Base-by-base conservation (phyloP, 2,888 invertebrate species). In the Perizoma flavofasciatum region DNA sequence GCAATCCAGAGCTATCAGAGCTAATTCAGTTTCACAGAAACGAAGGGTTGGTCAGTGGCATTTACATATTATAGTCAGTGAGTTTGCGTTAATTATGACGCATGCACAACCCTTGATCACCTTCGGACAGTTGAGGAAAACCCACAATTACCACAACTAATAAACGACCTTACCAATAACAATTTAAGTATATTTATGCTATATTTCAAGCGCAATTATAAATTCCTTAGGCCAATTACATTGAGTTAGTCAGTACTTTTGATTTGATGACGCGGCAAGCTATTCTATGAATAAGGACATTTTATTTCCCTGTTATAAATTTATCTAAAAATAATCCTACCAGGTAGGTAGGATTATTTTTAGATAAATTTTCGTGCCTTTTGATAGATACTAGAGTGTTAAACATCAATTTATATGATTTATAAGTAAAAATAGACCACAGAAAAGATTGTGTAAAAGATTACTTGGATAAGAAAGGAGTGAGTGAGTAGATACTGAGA, bases 91-190 rank as follows among this genome's bases (percentile, higher is more conserved):
- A 2, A 22, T 68, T 71, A 68, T 86, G 86, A 86, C 87, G 87
- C 83, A 85, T 73, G 58, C 58, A 67, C 73, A 62, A 68, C 81
- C 83, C 84, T 75, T 59, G 83, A 69, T 85, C 75, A 83, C 86
- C 84, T 87, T 88, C 82, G 59, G 58, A 33, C 40, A 55, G 66
- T 72, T 66, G 72, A 80, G 86, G 79, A 87, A 88, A 88, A 86
- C 82, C 85, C 79, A 75, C 41, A 54, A 37, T 46, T 48, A 48
- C 5, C 22, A 39, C 60, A 67, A 63, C 52, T 51, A 48, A 69
- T 68, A 71, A 66, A 58, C 54, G 51, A 68, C 79, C 73, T 69
- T 75, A 75, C 68, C 33, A 0, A 6, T 45, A 11, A 57, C 10
- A 6, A 0, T 33, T 49, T 72, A 81, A 64, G 67, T 66, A 69